Conservation (phyloP, 2,113 vertebrate species). For the Calidris pygmaea region DNA sequence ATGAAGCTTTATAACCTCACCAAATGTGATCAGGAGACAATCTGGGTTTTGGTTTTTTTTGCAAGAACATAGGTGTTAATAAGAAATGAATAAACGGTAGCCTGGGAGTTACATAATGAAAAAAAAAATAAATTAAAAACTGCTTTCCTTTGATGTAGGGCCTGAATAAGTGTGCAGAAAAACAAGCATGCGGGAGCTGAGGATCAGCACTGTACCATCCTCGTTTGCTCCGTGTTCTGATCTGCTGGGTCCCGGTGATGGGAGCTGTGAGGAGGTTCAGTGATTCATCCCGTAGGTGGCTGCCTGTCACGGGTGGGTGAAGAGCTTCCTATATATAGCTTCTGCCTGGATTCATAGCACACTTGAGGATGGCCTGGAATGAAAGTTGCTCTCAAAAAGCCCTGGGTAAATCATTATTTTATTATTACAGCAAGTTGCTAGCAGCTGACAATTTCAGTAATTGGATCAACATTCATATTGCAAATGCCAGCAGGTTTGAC, state of each 20-base stretch:
- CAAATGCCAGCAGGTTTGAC: slow-evolving; percentile 41
- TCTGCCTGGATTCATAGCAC: background rate
- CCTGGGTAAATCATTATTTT: background rate
- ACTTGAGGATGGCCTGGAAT: slow-evolving; percentile 18
- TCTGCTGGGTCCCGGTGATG: background rate
- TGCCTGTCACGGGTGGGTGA: slow-evolving; percentile 54
- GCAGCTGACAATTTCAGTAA: slow-evolving; percentile 41
- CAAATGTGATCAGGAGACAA: background rate
- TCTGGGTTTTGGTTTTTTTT: background rate
- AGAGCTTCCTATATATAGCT: slow-evolving; percentile 24
- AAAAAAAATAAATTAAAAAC: background rate
- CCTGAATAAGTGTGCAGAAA: background rate
- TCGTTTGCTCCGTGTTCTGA: background rate
- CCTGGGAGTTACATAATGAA: background rate
- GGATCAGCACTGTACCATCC: background rate
- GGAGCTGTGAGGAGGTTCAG: slow-evolving; percentile 7
- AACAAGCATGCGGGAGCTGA: background rate
- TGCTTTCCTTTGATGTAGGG: background rate
- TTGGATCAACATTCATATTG: background rate
- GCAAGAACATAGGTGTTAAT: background rate
- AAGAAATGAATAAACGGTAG: background rate
- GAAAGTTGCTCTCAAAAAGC: slow-evolving; percentile 26
- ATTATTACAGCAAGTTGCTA: background rate
- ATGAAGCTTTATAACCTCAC: background rate
- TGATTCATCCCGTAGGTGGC: slow-evolving; percentile 52